Conservation (phyloP, 1,140 invertebrate genomes). For the Parapsyche elsis region DNA sequence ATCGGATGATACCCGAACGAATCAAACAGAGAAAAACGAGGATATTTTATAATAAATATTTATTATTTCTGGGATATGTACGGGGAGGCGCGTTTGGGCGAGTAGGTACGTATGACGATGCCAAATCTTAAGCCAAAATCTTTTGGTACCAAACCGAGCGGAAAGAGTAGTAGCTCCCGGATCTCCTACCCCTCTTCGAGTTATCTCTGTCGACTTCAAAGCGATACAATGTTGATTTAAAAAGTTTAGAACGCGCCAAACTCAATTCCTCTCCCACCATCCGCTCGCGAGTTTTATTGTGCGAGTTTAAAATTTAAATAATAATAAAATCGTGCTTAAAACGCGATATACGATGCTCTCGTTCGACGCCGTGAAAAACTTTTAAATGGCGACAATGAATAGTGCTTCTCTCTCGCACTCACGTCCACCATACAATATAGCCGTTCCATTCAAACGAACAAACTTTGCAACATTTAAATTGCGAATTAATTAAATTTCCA, state of each 20-base stretch:
- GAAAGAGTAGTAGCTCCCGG: constrained; percentile 22
- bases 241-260: constrained; percentile 1
- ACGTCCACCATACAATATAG: too few relatives aligned
- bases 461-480: too few relatives aligned
- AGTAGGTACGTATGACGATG: constrained; percentile 33
- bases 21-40: constrained; percentile 11
- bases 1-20: constrained; percentile 33
- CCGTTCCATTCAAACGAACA: too few relatives aligned
- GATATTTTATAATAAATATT: constrained; percentile 45
- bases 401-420: too few relatives aligned
- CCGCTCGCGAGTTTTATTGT: background rate
- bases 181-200: background rate
- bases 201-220: background rate
- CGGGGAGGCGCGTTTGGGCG: background rate
- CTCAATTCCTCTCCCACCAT: background rate
- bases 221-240: constrained; percentile 11
- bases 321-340: background rate
- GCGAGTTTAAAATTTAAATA: background rate
- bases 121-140: constrained; percentile 52
- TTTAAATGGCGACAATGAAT: background rate
- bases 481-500: too few relatives aligned
- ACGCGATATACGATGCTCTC: background rate
- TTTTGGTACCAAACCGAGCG: constrained; percentile 42
- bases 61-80: constrained; percentile 46
- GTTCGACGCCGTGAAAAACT: background rate